Evolutionary conservation across 2,797 vertebrate species (phyloP).

Genomic region (Lutjanus campechanus): DNA sequence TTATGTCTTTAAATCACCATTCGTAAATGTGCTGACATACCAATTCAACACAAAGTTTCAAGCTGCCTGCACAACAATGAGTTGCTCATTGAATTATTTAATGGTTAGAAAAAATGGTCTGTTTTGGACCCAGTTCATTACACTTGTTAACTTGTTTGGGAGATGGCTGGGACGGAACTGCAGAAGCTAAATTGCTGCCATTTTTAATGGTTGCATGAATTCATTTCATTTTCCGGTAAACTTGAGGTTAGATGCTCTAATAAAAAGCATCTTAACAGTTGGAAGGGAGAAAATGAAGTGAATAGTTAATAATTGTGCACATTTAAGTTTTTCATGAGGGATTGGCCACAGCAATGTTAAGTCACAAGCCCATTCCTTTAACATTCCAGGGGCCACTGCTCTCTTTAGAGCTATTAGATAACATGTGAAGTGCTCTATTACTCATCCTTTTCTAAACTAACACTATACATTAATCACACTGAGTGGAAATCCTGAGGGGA

Average conservation of each 20-base stretch:
- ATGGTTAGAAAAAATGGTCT: conserved; percentile 20
- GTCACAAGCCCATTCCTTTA: neutral
- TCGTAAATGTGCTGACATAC: conserved; percentile 14
- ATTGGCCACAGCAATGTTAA: neutral
- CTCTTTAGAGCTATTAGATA: neutral
- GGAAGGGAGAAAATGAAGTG: neutral
- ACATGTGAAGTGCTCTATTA: neutral
- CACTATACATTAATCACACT: conserved; percentile 14
- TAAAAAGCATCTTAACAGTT: conserved; percentile 1
- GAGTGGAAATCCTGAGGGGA: neutral
- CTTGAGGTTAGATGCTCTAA: conserved; percentile 7
- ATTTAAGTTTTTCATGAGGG: neutral
- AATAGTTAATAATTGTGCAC: conserved; percentile 5
- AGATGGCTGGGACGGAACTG: conserved; percentile 1
- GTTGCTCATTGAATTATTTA: conserved; percentile 28
- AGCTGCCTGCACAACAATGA: conserved; percentile 10
- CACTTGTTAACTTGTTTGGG: conserved; percentile 7
- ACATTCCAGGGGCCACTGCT: neutral
- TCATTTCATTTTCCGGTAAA: conserved; percentile 14
- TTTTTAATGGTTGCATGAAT: conserved; percentile 25
- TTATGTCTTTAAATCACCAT: conserved; percentile 4
- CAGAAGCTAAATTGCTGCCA: conserved; percentile 15
- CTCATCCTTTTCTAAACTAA: conserved; percentile 14
- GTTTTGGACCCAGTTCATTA: conserved; percentile 36
- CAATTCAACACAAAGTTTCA: conserved; percentile 19